phyloP scores from a whole-genome alignment of 2,113 vertebrate genomes.

The Opisthocomus hoazin region DNA sequence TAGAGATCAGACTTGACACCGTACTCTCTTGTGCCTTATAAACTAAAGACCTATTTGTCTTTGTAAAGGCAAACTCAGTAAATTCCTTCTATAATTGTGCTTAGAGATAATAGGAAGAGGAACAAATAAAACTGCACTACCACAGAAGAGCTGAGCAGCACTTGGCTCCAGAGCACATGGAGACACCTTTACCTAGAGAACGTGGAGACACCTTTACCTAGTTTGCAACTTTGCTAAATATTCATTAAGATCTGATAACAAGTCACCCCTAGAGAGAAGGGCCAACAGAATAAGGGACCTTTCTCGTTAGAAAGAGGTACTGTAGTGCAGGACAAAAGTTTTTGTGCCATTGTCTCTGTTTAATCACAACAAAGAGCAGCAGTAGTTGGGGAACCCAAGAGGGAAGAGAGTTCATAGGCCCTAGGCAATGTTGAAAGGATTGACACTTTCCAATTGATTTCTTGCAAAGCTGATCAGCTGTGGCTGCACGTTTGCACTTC shows the following conservation, averaged over 20 bases:
- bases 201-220: background rate
- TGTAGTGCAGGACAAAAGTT: background rate
- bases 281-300: background rate
- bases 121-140: background rate
- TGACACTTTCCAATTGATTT: background rate
- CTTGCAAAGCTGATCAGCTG: constrained; percentile 29
- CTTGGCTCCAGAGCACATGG: background rate
- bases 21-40: background rate
- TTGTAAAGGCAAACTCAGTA: background rate
- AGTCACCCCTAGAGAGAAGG: background rate
- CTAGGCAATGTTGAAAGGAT: background rate
- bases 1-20: background rate
- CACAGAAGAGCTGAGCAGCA: background rate
- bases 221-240: background rate
- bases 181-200: background rate
- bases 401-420: background rate
- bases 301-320: background rate
- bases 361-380: background rate
- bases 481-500: background rate
- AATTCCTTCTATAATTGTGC: background rate
- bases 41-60: constrained; percentile 6
- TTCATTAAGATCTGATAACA: background rate
- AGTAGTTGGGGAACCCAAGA: background rate
- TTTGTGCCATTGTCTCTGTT: background rate
- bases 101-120: background rate